Evolutionary conservation across 2,113 vertebrate species (phyloP), one percentile per base, ranked within the genome.

Genomic region (Phocoena sinus): DNA sequence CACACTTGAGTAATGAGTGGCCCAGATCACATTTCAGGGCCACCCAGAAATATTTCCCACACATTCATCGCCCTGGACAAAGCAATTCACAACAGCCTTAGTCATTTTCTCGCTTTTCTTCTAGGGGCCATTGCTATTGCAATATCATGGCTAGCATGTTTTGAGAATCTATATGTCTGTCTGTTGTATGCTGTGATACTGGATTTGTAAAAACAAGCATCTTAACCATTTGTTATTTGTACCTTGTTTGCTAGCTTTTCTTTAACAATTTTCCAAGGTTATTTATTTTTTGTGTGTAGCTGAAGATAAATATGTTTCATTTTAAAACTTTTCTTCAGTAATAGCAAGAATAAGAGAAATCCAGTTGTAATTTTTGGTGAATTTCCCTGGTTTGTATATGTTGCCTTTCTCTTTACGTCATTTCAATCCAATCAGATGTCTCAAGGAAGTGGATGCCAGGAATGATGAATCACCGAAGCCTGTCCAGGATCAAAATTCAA

Each of bases 171-270:
- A 2, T 80, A 3, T 80, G 77, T 53, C 77, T 80, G 14, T 58
- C 53, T 80, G n/a, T 23, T 58, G 7, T 80, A 17, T 26, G 77
- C 33, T 94, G 87, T 88, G 94, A 97, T 56, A 83, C 31, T 87
- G 87, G 74, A 90, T 92, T 77, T 71, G 74, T 62, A 87, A 81
- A 96, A 96, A 92, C 87, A 96, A 89, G 80, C 80, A 56, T 89
- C 89, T 87, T 90, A 91, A 91, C 94, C 71, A 95, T 97, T 98
- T 96, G 95, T 96, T 97, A 95, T 93, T 96, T 96, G 95, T 91
- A 82, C 47, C 62, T 89, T 68, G n/a, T 84, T 88, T 97, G 77
- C 89, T 89, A 97, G 89, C 31, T 89, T 73, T 41, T 89, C 85
- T 56, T 63, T 90, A 94, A 97, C 60, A 58, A 73, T 85, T 93